Base-by-base conservation (phyloP, 2,888 invertebrate genomes). In the Empis livida region DNA sequence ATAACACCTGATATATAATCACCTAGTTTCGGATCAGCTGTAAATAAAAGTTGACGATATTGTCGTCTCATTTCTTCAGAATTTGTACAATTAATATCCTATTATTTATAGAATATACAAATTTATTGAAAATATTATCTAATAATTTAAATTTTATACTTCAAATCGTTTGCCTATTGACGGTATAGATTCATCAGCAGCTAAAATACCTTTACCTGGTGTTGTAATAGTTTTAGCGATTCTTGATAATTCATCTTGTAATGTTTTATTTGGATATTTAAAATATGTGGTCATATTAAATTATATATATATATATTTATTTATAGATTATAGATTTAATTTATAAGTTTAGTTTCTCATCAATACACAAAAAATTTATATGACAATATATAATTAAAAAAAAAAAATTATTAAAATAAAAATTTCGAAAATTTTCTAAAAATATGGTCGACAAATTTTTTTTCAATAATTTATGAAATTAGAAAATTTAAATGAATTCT, bases 81-180 rank as follows among this genome's bases (percentile, higher is more conserved):
- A 35, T 35, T 35, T 4, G 3, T 14, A n/a, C 13, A 35, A n/a
- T 14, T 14, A 35, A 35, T 35, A 13, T 35, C n/a, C 32, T 27
- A 73, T 27, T 20, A 20, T 20, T 20, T 20, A 20, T 5, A 20
- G 5, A 17, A 53, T 50, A 23, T 17, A 54, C n/a, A n/a, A n/a
- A n/a, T n/a, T n/a, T n/a, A 51, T 14, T 47, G 48, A 41, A 38
- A 35, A 42, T 16, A 35, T 16, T 30, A 48, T 43, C 32, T 43
- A 32, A 27, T 38, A 43, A 42, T 43, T 13, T 37, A 13, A 3
- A 39, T 5, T 17, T 42, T 27, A 27, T 27, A 27, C 23, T 8
- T 35, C 32, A 5, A 35, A 35, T 6, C 32, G 32, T 14, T 35
- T 35, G 13, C 32, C 32, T 13, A 35, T 13, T 13, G 32, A n/a